A percentile compares a stretch with the other conserved stretches of the same genome.
Conservation (phyloP, 1,140 invertebrate genomes). For the Platyura marginata region DNA sequence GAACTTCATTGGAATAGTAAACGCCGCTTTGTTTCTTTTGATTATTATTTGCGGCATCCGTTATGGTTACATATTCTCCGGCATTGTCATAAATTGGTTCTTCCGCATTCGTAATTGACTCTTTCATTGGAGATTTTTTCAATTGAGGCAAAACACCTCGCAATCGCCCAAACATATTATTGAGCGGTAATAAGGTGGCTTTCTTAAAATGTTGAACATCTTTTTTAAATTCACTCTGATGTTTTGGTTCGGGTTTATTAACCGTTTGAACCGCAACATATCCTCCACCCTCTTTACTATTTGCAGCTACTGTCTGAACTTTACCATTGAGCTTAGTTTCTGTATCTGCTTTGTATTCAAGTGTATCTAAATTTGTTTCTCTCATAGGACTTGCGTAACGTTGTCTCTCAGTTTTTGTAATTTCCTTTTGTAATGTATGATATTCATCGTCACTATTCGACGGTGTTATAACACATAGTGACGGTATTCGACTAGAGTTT, state of each 20-base stretch:
- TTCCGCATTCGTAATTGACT: conserved; percentile 20
- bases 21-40: conserved; percentile 16
- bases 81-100: conserved; percentile 33
- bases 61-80: conserved; percentile 70
- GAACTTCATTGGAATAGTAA: conserved; percentile 34
- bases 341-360: conserved; percentile 8
- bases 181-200: conserved; percentile 30
- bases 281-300: not conserved
- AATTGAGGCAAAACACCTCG: conserved; percentile 36
- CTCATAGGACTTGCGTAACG: conserved; percentile 12
- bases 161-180: conserved; percentile 41
- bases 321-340: conserved; percentile 3
- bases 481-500: conserved; percentile 70
- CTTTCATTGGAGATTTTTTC: conserved; percentile 31
- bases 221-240: not conserved
- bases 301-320: not conserved
- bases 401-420: not conserved
- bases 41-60: conserved; percentile 44
- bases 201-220: conserved; percentile 14
- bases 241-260: not conserved
- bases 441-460: conserved; percentile 67
- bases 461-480: conserved; percentile 82
- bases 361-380: conserved; percentile 11
- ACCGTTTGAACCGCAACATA: not conserved
- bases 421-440: not conserved